Conservation (phyloP, 2,797 vertebrate species). For the Semaprochilodus insignis region DNA sequence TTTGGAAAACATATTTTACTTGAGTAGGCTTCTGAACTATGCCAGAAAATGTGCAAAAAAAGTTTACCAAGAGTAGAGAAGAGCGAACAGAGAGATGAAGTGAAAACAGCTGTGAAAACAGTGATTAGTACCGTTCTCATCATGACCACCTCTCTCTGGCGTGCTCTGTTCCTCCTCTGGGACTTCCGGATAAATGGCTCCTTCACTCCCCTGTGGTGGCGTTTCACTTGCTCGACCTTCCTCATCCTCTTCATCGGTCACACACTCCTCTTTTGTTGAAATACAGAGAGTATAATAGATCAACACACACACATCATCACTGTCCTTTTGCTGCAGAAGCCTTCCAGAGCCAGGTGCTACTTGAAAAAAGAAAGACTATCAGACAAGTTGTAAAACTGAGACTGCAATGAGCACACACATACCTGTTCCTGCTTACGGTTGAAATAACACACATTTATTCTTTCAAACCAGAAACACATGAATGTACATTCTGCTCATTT, state of each 20-base stretch:
- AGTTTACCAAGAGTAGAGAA: neutral
- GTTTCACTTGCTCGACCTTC: conserved; percentile 27
- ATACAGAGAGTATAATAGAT: conserved; percentile 38
- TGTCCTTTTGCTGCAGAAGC: neutral
- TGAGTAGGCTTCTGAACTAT: too few species aligned
- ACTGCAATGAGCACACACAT: neutral
- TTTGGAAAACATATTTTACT: neutral
- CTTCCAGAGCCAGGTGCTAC: neutral
- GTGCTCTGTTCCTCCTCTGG: conserved; percentile 35
- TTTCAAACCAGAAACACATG: neutral
- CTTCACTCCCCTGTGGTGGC: neutral
- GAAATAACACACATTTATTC: conserved; percentile 15
- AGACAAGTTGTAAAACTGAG: neutral
- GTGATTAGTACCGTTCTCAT: conserved; percentile 54
- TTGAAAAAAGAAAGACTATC: neutral
- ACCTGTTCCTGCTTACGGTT: neutral
- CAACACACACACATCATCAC: neutral
- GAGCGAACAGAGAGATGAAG: neutral
- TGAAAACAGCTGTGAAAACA: neutral
- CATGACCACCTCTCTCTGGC: conserved; percentile 47
- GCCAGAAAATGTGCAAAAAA: neutral
- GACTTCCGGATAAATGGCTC: conserved; percentile 8
- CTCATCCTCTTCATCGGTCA: conserved; percentile 57
- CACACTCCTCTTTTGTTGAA: conserved; percentile 57
- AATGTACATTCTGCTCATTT: neutral